Conservation (phyloP, 2,797 vertebrate genomes). For the Muscicapa striata region DNA sequence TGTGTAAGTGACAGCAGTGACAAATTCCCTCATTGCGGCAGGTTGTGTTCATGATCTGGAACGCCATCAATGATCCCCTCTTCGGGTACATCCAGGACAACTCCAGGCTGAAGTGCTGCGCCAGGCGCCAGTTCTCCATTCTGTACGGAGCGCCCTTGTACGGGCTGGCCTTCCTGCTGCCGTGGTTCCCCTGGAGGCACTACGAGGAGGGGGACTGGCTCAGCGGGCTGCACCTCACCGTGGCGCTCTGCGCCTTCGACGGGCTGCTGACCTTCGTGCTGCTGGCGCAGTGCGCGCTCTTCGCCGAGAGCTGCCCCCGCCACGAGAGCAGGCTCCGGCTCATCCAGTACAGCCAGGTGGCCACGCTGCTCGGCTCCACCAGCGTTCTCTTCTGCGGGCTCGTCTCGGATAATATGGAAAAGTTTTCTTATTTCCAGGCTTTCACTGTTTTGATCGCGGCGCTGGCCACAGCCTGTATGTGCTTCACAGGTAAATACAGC, state of each 20-base stretch:
- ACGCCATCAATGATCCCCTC: slow-evolving; percentile 88
- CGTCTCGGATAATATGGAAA: slow-evolving; percentile 86
- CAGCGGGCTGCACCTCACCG: slow-evolving; percentile 83
- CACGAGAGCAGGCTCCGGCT: slow-evolving; percentile 82
- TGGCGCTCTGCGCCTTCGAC: slow-evolving; percentile 86
- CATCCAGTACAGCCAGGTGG: slow-evolving; percentile 87
- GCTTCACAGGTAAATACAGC: slow-evolving; percentile 82
- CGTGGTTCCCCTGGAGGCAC: slow-evolving; percentile 91
- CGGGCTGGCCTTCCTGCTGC: slow-evolving; percentile 86
- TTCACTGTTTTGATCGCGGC: slow-evolving; percentile 75
- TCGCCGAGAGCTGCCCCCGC: slow-evolving; percentile 83
- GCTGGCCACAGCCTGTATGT: slow-evolving; percentile 83
- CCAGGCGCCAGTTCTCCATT: slow-evolving; percentile 80
- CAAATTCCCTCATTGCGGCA: background rate
- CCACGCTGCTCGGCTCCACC: slow-evolving; percentile 83
- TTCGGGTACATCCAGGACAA: slow-evolving; percentile 90
- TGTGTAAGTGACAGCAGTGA: background rate
- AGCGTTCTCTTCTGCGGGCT: slow-evolving; percentile 89
- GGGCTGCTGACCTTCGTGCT: slow-evolving; percentile 86
- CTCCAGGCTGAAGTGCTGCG: slow-evolving; percentile 78
- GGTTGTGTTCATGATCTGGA: slow-evolving; percentile 93
- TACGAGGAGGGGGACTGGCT: slow-evolving; percentile 86
- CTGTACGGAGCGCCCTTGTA: slow-evolving; percentile 85
- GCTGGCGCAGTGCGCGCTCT: slow-evolving; percentile 86
- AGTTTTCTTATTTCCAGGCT: slow-evolving; percentile 82